A percentile compares a stretch with the other conserved stretches of the same genome.
These are phyloP conservation scores for Temnothorax longispinosus DNA, from an alignment of 1,140 invertebrate species.

Conservation along the genomic window DNA sequence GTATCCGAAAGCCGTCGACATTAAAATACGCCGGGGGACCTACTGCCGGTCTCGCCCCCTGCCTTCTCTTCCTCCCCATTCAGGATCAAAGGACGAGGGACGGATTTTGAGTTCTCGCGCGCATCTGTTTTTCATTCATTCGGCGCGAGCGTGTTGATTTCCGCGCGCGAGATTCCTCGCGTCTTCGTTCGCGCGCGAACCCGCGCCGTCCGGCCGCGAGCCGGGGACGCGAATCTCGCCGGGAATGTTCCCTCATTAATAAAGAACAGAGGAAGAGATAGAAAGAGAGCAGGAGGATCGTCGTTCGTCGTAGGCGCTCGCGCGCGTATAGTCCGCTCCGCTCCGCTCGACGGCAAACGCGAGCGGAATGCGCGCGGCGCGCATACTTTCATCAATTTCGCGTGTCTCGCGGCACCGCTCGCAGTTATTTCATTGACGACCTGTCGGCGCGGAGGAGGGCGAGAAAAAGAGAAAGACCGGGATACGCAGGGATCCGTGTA, in stretches of 20 bases:
- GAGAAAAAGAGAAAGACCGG: background rate
- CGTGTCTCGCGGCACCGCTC: conserved; percentile 57
- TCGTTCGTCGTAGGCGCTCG: conserved; percentile 19
- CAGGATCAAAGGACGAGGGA: conserved; percentile 51
- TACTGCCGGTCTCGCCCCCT: background rate
- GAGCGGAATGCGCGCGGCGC: conserved; percentile 66
- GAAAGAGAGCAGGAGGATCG: conserved; percentile 17
- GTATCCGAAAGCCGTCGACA: conserved; percentile 29
- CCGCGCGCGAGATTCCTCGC: conserved; percentile 54
- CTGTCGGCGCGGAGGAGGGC: background rate
- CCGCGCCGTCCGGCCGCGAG: conserved; percentile 33
- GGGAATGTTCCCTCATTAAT: conserved; percentile 76
- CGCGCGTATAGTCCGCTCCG: conserved; percentile 28
- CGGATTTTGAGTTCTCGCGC: conserved; percentile 10
- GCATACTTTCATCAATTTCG: conserved; percentile 74
- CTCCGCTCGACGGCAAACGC: conserved; percentile 63
- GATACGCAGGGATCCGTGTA: conserved; percentile 1
- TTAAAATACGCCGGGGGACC: conserved; percentile 23
- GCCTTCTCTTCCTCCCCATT: background rate
- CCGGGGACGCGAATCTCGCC: conserved; percentile 51
- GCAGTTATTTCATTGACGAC: conserved; percentile 70
- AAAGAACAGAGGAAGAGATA: conserved; percentile 54
- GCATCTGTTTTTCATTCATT: conserved; percentile 62
- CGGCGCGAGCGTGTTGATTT: conserved; percentile 46
- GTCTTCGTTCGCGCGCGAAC: conserved; percentile 21